These are phyloP conservation scores for Ophioninae sp. DNA, from an alignment of 2,888 invertebrate species.

Conservation along the genomic window DNA sequence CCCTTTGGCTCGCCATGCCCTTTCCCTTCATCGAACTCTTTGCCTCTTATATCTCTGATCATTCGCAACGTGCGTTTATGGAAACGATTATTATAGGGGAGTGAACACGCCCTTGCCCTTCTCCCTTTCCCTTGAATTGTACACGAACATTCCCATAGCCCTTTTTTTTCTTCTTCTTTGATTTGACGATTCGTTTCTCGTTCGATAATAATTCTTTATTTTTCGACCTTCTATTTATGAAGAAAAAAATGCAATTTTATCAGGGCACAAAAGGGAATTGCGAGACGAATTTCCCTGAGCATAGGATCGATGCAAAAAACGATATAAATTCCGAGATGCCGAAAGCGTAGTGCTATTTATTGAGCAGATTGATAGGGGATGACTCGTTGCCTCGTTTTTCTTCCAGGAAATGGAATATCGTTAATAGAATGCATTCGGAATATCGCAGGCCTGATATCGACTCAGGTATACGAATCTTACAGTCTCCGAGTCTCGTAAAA, in stretches of 20 bases:
- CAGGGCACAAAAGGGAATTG: background rate
- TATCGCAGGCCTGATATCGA: conserved; percentile 24
- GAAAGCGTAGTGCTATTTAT: background rate
- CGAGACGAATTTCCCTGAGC: background rate
- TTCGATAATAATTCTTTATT: background rate
- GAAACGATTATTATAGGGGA: conserved; percentile 59
- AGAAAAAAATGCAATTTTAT: background rate
- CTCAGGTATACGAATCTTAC: background rate
- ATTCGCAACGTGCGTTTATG: conserved; percentile 59
- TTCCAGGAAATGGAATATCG: conserved; percentile 4
- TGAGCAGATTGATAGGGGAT: background rate
- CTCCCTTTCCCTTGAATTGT: conserved; percentile 53
- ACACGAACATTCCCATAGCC: conserved; percentile 30
- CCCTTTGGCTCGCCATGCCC: conserved; percentile 11
- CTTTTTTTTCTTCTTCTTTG: conserved; percentile 40
- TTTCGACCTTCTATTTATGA: background rate
- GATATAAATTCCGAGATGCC: background rate
- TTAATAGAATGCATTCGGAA: background rate
- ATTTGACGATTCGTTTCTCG: conserved; percentile 1
- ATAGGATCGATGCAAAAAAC: background rate
- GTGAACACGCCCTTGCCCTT: conserved; percentile 38
- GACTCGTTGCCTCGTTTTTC: background rate
- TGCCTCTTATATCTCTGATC: conserved; percentile 37
- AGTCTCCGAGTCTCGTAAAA: background rate
- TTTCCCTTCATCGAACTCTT: conserved; percentile 12